Evolutionary conservation across 2,888 invertebrate genomes (phyloP), one percentile per base, ranked within the genome.

Genomic region (Lasiommata megera): DNA sequence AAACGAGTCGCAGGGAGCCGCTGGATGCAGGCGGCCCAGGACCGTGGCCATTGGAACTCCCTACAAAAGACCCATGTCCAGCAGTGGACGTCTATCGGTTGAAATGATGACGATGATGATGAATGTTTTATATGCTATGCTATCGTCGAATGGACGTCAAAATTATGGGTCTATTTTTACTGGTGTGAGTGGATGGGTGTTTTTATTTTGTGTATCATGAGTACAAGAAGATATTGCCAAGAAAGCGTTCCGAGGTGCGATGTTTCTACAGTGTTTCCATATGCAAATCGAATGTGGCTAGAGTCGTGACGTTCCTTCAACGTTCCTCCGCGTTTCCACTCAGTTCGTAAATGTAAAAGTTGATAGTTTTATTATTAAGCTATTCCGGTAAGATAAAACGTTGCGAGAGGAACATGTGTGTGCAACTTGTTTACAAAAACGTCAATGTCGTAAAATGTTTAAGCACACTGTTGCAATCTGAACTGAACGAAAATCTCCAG

Each of bases 231-330:
- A 69, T 68, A 69, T 79, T 77, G 76, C 67, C 70, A 67, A 66
- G 66, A 69, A 67, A 70, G 67, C 72, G 71, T 68, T 72, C 75
- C 73, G 72, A 73, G 14, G 57, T 36, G 58, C 51, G 40, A 34
- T 43, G 53, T 53, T 41, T 53, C 53, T 12, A 53, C 58, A 58
- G 47, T 61, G 61, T 61, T 61, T 55, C 58, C 54, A 52, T 61
- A 61, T 61, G 61, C 52, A 61, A 61, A 61, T 61, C 58, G 58
- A 58, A 61, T 61, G 61, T 54, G 58, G 50, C 58, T 51, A 47
- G 48, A 50, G 48, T 48, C 37, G 54, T 61, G 61, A 58, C 61
- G 52, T 48, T 46, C 52, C 54, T 5, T 28, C 29, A 16, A 14
- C 34, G 43, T 18, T 18, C 56, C 6, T 16, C 41, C 44, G 12